Percentiles rank a stretch among this genome's conserved stretches.
These are phyloP conservation scores for Hybognathus amarus DNA, from an alignment of 2,797 vertebrate species.

Conservation along the genomic window DNA sequence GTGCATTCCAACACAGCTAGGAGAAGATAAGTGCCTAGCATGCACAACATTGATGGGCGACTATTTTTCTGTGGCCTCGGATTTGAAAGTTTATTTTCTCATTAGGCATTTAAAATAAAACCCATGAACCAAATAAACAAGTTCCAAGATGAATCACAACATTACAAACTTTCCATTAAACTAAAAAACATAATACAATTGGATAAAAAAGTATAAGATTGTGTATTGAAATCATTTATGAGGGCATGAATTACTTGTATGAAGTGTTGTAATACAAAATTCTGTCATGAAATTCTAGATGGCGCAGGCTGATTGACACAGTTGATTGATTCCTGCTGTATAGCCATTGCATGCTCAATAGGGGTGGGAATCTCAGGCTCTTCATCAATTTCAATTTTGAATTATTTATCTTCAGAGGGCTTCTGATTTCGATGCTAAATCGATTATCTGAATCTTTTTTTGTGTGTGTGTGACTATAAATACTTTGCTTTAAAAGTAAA, in stretches of 20 bases:
- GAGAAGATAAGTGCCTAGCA: neutral
- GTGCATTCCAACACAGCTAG: neutral
- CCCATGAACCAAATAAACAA: neutral
- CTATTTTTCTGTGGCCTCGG: neutral
- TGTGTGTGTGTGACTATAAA: too few species aligned
- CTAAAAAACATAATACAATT: neutral
- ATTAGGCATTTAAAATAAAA: neutral
- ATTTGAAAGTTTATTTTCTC: neutral
- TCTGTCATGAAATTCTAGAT: too few species aligned
- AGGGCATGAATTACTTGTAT: neutral
- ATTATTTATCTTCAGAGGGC: too few species aligned
- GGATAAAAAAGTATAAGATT: neutral
- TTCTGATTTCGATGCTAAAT: too few species aligned
- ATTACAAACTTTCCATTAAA: neutral
- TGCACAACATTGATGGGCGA: neutral
- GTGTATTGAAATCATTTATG: neutral
- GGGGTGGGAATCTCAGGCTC: too few species aligned
- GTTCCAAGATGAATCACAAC: neutral
- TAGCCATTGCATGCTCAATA: too few species aligned
- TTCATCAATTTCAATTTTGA: too few species aligned
- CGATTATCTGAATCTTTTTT: too few species aligned
- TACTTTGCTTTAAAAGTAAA: too few species aligned
- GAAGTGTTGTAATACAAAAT: neutral
- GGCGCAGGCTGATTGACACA: too few species aligned
- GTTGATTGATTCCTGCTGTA: too few species aligned